Conservation (phyloP, 2,888 invertebrate species). For the Erpobdella octoculata region DNA sequence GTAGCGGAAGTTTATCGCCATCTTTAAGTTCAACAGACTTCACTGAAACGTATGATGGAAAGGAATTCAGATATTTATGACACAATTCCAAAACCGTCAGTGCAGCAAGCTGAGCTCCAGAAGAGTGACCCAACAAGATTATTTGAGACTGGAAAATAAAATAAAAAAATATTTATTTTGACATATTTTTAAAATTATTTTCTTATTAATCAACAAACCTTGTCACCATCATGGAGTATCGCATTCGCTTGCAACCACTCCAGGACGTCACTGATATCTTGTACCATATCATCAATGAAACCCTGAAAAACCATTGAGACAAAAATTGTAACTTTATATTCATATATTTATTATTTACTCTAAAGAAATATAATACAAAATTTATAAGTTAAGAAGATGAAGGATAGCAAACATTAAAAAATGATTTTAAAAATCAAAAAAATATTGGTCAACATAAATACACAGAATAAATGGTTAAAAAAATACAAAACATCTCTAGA, state of each 20-base stretch:
- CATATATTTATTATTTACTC: background rate
- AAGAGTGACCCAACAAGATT: slow-evolving; percentile 47
- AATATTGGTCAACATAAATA: background rate
- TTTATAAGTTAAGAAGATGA: background rate
- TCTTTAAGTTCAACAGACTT: background rate
- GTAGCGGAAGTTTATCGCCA: background rate
- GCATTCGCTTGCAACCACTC: slow-evolving; percentile 45
- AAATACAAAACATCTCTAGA: background rate
- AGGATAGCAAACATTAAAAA: background rate
- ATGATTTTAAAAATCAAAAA: background rate
- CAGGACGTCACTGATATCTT: slow-evolving; percentile 47
- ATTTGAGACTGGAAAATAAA: slow-evolving; percentile 35
- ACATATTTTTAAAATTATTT: background rate
- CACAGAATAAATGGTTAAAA: background rate
- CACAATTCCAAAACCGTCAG: slow-evolving; percentile 46
- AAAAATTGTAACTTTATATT: too few relatives aligned
- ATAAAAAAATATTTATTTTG: background rate
- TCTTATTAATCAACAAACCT: slow-evolving; percentile 37
- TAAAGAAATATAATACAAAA: background rate
- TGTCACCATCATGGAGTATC: slow-evolving; percentile 44
- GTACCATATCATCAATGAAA: slow-evolving; percentile 50
- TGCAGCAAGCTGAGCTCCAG: slow-evolving; percentile 47
- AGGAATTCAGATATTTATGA: background rate
- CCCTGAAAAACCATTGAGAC: slow-evolving; percentile 40
- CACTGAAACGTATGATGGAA: background rate